These are phyloP conservation scores for Mustelus asterias DNA, from an alignment of 2,113 vertebrate genomes.

Conservation along the genomic window DNA sequence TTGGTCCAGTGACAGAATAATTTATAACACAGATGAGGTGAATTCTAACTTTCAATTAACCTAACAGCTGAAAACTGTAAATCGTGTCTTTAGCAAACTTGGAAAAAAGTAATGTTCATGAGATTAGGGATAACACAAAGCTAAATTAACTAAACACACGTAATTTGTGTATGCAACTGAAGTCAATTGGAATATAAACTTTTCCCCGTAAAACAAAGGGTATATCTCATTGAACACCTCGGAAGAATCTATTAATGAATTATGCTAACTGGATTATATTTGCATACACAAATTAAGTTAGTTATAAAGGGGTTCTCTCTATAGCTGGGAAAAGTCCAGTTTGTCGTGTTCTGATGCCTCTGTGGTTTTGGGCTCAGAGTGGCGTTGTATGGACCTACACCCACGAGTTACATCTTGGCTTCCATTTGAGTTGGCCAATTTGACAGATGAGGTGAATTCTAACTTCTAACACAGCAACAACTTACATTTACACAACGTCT, in stretches of 20 bases:
- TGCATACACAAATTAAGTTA: not conserved
- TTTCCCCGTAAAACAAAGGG: not conserved
- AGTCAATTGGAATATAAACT: not conserved
- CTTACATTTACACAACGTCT: not conserved
- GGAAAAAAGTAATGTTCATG: not conserved
- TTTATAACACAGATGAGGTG: not conserved
- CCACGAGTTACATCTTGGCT: not conserved
- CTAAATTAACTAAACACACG: not conserved
- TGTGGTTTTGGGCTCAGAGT: not conserved
- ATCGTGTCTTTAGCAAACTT: not conserved
- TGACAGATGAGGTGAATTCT: too few relatives aligned
- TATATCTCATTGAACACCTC: not conserved
- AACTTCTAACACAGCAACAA: not conserved
- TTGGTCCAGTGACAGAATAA: not conserved
- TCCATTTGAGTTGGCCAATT: not conserved
- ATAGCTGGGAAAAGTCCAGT: not conserved
- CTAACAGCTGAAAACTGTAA: not conserved
- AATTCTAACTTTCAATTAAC: not conserved
- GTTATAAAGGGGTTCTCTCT: not conserved
- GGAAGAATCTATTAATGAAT: conserved; percentile 10
- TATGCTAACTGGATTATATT: not conserved
- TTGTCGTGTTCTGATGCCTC: not conserved
- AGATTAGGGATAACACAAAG: not conserved
- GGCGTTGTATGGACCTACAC: not conserved
- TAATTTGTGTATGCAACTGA: conserved; percentile 15